Conservation (phyloP, 2,113 vertebrate genomes). For the Progne subis region DNA sequence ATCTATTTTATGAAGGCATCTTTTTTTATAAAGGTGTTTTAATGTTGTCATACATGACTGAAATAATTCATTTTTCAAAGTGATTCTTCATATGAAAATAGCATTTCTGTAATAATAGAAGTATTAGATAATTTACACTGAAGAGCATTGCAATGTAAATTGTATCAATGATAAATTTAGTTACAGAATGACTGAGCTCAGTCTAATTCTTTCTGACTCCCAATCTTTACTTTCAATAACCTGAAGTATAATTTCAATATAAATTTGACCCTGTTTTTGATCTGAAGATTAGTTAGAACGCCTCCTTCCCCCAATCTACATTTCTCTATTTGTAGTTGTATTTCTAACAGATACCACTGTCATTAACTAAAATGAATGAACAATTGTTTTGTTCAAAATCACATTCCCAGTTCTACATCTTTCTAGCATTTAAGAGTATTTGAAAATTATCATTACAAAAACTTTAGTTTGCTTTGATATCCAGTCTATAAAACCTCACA, state of each 20-base stretch:
- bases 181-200: background rate
- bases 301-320: accelerated
- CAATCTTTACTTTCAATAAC: background rate
- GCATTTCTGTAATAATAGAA: background rate
- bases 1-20: background rate
- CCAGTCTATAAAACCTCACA: background rate
- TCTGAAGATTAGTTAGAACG: background rate
- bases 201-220: background rate
- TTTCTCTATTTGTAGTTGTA: background rate
- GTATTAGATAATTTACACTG: background rate
- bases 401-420: background rate
- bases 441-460: background rate
- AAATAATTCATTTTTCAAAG: background rate
- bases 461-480: background rate
- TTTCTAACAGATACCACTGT: background rate
- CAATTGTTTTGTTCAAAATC: background rate
- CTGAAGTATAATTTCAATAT: background rate
- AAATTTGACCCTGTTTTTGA: background rate
- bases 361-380: background rate
- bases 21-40: background rate
- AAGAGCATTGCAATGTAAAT: background rate
- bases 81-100: background rate
- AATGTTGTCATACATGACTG: background rate
- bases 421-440: background rate
- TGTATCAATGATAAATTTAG: background rate